These are phyloP conservation scores for Halichoerus grypus DNA, from an alignment of 2,113 vertebrate genomes.

Conservation along the genomic window DNA sequence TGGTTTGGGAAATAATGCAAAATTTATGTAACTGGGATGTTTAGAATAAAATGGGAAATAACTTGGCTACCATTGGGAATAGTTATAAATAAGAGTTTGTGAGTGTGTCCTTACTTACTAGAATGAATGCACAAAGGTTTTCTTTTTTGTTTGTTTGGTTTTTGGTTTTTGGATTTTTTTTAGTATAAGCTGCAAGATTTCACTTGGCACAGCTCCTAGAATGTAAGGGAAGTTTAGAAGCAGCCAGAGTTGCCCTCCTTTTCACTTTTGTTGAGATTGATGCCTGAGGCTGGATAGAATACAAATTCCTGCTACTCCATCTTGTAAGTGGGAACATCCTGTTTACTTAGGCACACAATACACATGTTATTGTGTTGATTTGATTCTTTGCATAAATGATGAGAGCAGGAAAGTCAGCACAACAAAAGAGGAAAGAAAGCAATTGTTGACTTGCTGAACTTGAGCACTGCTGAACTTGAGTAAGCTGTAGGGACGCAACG, in stretches of 20 bases:
- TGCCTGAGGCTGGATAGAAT: conserved; percentile 36
- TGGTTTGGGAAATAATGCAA: not conserved
- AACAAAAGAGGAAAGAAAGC: conserved; percentile 30
- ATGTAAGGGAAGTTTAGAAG: conserved; percentile 45
- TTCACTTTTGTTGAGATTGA: conserved; percentile 38
- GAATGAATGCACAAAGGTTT: not conserved
- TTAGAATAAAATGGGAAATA: conserved; percentile 35
- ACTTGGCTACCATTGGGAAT: not conserved
- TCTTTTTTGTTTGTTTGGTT: not conserved
- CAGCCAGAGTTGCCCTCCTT: conserved; percentile 1
- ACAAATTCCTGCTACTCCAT: conserved; percentile 6
- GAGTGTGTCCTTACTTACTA: conserved; percentile 10
- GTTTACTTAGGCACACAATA: not conserved
- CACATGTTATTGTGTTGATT: not conserved
- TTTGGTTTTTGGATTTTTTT: not conserved
- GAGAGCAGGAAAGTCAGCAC: not conserved
- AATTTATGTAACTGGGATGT: not conserved
- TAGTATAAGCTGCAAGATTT: conserved; percentile 22
- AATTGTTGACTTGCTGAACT: not conserved
- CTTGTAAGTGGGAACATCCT: not conserved
- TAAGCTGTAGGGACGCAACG: not conserved
- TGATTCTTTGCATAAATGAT: not conserved
- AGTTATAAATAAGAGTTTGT: not conserved
- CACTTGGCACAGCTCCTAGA: conserved; percentile 14
- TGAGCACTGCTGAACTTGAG: not conserved